These are phyloP conservation scores for Grammomys surdaster DNA, from an alignment of 2,113 vertebrate species.

Conservation along the genomic window DNA sequence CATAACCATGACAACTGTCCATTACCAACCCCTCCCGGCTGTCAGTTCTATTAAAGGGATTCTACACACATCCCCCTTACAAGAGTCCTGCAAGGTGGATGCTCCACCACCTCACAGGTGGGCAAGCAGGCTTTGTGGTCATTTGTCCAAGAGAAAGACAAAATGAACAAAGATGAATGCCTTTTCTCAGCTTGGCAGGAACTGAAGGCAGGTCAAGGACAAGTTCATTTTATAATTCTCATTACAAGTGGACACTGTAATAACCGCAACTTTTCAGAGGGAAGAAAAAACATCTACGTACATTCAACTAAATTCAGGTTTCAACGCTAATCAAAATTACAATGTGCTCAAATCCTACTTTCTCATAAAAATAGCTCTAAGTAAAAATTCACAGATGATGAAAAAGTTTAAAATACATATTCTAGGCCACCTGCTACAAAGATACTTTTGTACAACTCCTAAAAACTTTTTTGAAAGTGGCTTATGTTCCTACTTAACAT, in stretches of 20 bases:
- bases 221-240: not conserved
- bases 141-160: slow-evolving; percentile 14
- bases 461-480: slow-evolving; percentile 41
- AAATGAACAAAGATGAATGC: not conserved
- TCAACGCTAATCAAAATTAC: slow-evolving; percentile 60
- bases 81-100: not conserved
- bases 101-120: not conserved
- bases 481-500: slow-evolving; percentile 64
- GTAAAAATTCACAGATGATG: slow-evolving; percentile 68
- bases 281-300: not conserved
- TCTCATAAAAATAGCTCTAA: slow-evolving; percentile 66
- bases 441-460: slow-evolving; percentile 62
- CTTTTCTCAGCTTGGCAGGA: slow-evolving; percentile 18
- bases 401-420: slow-evolving; percentile 64
- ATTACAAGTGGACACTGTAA: slow-evolving; percentile 29
- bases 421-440: slow-evolving; percentile 65
- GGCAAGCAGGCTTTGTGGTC: not conserved
- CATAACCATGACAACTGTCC: not conserved
- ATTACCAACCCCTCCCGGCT: not conserved
- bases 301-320: slow-evolving; percentile 53
- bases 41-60: not conserved
- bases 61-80: not conserved
- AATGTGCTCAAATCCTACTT: slow-evolving; percentile 48
- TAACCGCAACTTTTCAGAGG: slow-evolving; percentile 12
- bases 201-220: not conserved